Evolutionary conservation across 92 coral and sea anemone species (phyloP).

Genomic region (Ricordea florida): DNA sequence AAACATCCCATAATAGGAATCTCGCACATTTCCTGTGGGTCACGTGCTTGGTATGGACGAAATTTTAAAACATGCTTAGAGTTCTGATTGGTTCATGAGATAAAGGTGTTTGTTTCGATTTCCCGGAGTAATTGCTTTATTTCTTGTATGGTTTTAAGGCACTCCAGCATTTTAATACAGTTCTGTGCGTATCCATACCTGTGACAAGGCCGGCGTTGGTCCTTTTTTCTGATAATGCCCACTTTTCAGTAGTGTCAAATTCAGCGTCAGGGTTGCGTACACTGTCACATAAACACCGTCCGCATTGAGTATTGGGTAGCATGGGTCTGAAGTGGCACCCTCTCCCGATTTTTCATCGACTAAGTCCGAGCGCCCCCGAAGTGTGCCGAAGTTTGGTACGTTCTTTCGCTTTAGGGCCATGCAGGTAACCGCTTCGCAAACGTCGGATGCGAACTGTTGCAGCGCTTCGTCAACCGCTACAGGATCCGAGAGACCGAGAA

Average conservation of each 20-base stretch:
- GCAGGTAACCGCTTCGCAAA: constrained; percentile 99
- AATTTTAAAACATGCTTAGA: no score
- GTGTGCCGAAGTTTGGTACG: constrained; percentile 99
- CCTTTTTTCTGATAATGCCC: constrained; percentile 86
- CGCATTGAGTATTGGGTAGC: constrained; percentile 95
- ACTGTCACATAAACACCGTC: constrained; percentile 98
- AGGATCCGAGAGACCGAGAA: constrained; percentile 82
- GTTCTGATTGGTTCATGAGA: no score
- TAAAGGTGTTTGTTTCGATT: no score
- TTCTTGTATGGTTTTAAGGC: not conserved
- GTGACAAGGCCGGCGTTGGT: constrained; percentile 69
- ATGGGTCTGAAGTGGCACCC: constrained; percentile 97
- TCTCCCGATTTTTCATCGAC: constrained; percentile 97
- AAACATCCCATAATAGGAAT: no score
- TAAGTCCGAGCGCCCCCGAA: constrained; percentile 99
- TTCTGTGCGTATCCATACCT: constrained; percentile 48
- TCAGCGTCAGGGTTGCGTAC: constrained; percentile 84
- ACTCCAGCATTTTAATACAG: no score
- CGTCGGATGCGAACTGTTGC: constrained; percentile 98
- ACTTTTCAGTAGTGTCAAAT: constrained; percentile 79
- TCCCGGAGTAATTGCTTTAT: no score
- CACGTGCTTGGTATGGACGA: no score
- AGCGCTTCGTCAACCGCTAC: constrained; percentile 93
- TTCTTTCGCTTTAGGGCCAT: constrained; percentile 97
- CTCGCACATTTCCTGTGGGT: no score